phyloP scores from a whole-genome alignment of 2,113 vertebrate genomes.

The Beaufortia kweichowensis region DNA sequence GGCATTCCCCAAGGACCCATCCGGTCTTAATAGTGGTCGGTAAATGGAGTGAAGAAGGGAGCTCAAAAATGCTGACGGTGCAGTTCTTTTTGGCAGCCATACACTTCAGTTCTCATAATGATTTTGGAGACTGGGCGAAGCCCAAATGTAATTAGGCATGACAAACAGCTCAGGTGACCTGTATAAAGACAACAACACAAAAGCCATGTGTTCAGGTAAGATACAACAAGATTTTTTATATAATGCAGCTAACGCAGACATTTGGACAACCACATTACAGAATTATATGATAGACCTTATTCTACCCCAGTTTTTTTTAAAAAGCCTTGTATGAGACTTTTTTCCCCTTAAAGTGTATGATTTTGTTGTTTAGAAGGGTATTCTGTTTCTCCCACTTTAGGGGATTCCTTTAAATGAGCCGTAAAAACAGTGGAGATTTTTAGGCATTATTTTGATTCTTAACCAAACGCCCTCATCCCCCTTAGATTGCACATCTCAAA shows the following conservation, averaged over 20 bases:
- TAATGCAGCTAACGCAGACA: not conserved
- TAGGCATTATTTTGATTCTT: no score
- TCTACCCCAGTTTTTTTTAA: not conserved
- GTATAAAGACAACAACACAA: conserved; percentile 44
- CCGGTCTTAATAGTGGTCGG: conserved; percentile 74
- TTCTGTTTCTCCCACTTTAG: not conserved
- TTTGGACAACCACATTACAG: not conserved
- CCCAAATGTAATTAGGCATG: conserved; percentile 74
- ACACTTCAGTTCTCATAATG: conserved; percentile 72
- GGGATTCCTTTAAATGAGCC: not conserved
- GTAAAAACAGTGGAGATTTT: no score
- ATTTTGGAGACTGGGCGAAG: conserved; percentile 71
- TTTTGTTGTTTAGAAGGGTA: not conserved
- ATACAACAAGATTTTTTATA: not conserved
- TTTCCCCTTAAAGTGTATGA: not conserved
- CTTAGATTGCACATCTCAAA: not conserved
- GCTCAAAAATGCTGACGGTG: conserved; percentile 72
- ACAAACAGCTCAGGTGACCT: conserved; percentile 55
- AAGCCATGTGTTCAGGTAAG: conserved; percentile 25
- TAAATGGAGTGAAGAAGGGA: conserved; percentile 63
- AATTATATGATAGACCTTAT: not conserved
- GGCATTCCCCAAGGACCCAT: conserved; percentile 65
- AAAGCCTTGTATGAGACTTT: not conserved
- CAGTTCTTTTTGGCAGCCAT: conserved; percentile 64
- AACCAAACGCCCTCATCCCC: no score